Percentiles rank a stretch among this genome's conserved stretches.
These are phyloP conservation scores for Drosophila pseudoananassae DNA, from an alignment of 1,140 invertebrate genomes.

Conservation along the genomic window DNA sequence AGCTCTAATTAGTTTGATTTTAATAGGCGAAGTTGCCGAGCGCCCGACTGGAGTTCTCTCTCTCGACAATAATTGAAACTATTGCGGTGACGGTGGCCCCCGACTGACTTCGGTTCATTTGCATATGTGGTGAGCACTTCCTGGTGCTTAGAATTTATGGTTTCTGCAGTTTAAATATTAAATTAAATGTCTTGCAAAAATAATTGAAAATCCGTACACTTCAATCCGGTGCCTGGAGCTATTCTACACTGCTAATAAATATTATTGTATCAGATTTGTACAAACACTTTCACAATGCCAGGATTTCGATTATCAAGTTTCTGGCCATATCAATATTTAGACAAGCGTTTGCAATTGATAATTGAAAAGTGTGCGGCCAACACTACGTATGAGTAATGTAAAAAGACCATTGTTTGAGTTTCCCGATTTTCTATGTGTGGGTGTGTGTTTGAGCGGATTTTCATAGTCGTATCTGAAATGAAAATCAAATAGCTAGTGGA, in stretches of 20 bases:
- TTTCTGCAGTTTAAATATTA: constrained; percentile 19
- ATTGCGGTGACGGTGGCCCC: constrained; percentile 5
- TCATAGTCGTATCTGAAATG: constrained; percentile 47
- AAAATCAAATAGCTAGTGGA: constrained; percentile 52
- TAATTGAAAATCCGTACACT: constrained; percentile 29
- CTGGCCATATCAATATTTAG: constrained; percentile 51
- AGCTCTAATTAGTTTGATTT: constrained; percentile 47
- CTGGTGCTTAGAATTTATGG: constrained; percentile 25
- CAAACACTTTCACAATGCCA: constrained; percentile 13
- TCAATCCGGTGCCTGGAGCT: neutral
- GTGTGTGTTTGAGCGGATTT: constrained; percentile 34
- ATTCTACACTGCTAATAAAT: constrained; percentile 33
- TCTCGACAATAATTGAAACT: constrained; percentile 38
- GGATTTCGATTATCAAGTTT: constrained; percentile 55
- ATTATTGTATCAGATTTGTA: constrained; percentile 34
- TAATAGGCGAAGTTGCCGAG: constrained; percentile 32
- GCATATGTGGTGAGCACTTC: constrained; percentile 17
- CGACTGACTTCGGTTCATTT: constrained; percentile 27
- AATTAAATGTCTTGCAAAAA: constrained; percentile 43
- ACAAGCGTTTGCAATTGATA: constrained; percentile 57
- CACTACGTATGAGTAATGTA: constrained; percentile 54
- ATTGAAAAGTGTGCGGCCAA: constrained; percentile 57
- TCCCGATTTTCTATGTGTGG: constrained; percentile 12
- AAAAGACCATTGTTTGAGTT: constrained; percentile 51
- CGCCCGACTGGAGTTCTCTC: constrained; percentile 9